Evolutionary conservation across 2,113 vertebrate species (phyloP).

Genomic region (Cathartes aura): DNA sequence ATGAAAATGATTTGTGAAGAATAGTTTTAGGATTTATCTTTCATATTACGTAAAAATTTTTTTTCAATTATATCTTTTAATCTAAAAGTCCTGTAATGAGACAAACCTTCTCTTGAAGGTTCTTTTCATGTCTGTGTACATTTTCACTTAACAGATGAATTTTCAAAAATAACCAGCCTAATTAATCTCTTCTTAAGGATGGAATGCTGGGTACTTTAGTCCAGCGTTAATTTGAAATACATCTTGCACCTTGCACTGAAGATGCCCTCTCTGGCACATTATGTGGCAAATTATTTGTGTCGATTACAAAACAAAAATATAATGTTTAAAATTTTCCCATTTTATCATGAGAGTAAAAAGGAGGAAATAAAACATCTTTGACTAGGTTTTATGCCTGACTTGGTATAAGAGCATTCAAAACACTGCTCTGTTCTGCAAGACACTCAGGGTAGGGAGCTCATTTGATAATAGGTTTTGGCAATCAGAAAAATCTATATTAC

Average conservation of each 20-base stretch:
- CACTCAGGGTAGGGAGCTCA: neutral
- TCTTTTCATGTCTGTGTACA: neutral
- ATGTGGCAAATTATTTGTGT: neutral
- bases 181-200: neutral
- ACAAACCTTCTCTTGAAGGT: neutral
- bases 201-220: neutral
- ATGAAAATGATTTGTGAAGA: conserved; percentile 38
- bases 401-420: neutral
- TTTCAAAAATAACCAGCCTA: neutral
- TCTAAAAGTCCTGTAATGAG: neutral
- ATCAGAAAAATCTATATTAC: neutral
- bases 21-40: conserved; percentile 12
- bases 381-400: neutral
- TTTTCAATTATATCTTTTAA: neutral
- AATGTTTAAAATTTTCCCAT: neutral
- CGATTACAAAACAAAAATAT: neutral
- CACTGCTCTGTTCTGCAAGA: neutral
- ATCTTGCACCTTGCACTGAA: neutral
- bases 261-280: neutral
- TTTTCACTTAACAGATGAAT: neutral
- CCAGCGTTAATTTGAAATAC: neutral
- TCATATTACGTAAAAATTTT: neutral
- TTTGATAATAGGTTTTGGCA: neutral
- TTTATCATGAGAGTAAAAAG: neutral
- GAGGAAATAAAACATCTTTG: neutral